phyloP scores from a whole-genome alignment of 1,140 invertebrate genomes.

The Orius insidiosus region DNA sequence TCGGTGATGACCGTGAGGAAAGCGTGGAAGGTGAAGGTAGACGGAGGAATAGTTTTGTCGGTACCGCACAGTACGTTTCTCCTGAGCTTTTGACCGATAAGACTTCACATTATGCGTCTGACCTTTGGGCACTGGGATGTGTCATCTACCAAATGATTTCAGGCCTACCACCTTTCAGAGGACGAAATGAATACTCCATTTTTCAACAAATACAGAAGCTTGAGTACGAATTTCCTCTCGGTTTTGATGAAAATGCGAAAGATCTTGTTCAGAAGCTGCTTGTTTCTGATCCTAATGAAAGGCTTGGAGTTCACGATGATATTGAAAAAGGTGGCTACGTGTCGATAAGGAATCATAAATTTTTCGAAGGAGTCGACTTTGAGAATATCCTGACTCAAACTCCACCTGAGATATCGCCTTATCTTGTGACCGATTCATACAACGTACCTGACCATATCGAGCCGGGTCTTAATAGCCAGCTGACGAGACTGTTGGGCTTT shows the following conservation, averaged over 20 bases:
- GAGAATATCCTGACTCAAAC: constrained; percentile 45
- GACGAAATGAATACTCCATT: constrained; percentile 89
- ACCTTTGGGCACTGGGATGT: constrained; percentile 96
- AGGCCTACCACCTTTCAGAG: constrained; percentile 80
- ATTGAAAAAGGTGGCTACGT: constrained; percentile 41
- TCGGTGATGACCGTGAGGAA: constrained; percentile 28
- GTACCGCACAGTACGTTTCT: constrained; percentile 98
- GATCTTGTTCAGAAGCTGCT: constrained; percentile 79
- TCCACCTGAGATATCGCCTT: constrained; percentile 71
- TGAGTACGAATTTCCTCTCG: constrained; percentile 84
- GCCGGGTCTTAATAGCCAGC: constrained; percentile 69
- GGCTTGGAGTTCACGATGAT: constrained; percentile 68
- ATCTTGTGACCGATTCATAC: constrained; percentile 35
- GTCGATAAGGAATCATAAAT: constrained; percentile 66
- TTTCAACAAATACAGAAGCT: constrained; percentile 90
- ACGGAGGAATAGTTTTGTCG: constrained; percentile 80
- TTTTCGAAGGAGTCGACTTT: constrained; percentile 67
- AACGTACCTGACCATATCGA: constrained; percentile 56
- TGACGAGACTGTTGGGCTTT: constrained; percentile 54
- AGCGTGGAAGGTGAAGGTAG: constrained; percentile 27
- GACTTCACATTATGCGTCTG: constrained; percentile 59
- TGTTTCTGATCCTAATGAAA: constrained; percentile 54
- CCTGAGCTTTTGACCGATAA: constrained; percentile 83
- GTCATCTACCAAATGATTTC: constrained; percentile 95
- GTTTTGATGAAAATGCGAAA: constrained; percentile 64